Evolutionary conservation across 1,140 invertebrate species (phyloP).

Genomic region (Drosophila arawakana): DNA sequence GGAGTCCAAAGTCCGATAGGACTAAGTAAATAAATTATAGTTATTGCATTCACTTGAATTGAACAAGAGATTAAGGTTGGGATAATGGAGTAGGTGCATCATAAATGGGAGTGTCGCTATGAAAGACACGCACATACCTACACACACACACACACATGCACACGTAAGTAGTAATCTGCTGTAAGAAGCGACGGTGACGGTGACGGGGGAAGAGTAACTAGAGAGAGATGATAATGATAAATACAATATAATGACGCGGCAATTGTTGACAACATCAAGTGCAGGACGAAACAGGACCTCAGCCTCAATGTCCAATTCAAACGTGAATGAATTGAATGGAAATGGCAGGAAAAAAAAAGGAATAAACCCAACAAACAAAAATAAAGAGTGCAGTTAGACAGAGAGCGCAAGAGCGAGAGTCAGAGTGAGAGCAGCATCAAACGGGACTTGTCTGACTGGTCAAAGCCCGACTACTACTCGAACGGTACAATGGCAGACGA

Average conservation of each 20-base stretch:
- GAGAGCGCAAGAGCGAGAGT: background rate
- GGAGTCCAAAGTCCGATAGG: too few species aligned
- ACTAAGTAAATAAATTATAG: background rate
- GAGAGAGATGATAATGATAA: constrained; percentile 73
- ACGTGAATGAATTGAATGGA: constrained; percentile 30
- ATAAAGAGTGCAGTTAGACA: background rate
- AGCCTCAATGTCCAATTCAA: background rate
- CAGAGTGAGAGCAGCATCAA: background rate
- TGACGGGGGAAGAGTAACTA: background rate
- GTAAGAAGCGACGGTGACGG: background rate
- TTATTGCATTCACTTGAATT: constrained; percentile 9
- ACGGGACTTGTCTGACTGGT: constrained; percentile 56
- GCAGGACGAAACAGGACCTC: constrained; percentile 27
- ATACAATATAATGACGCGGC: constrained; percentile 77
- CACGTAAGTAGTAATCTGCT: background rate
- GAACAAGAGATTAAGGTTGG: background rate
- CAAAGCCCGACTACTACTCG: constrained; percentile 40
- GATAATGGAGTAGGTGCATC: background rate
- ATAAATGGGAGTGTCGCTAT: constrained; percentile 6
- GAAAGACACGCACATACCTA: background rate
- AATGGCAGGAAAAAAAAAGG: background rate
- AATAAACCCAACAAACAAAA: background rate
- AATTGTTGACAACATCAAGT: constrained; percentile 78
- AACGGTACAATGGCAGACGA: constrained; percentile 57
- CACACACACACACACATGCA: constrained; percentile 19